These are phyloP conservation scores for Latheticus oryzae DNA, from an alignment of 2,888 invertebrate species.

Conservation along the genomic window DNA sequence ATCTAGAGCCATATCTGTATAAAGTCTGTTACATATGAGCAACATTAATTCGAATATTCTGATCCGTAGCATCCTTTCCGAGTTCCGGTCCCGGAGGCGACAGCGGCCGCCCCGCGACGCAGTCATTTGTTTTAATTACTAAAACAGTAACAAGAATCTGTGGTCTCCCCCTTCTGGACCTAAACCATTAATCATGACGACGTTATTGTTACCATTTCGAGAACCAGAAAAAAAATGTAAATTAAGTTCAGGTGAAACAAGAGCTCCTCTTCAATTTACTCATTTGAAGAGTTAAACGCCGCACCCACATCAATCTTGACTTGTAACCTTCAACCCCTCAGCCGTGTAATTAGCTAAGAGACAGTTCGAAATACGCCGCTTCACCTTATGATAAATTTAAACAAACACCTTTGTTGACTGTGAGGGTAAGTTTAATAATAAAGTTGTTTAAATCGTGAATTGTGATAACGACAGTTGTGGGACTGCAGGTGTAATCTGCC, in stretches of 20 bases:
- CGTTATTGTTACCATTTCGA: no score
- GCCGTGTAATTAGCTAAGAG: slow-evolving; percentile 13
- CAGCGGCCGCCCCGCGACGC: slow-evolving; percentile 53
- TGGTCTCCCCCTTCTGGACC: slow-evolving; percentile 54
- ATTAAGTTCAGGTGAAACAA: no score
- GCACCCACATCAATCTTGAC: slow-evolving; percentile 2
- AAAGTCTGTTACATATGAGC: slow-evolving; percentile 55
- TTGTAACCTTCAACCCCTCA: slow-evolving; percentile 2
- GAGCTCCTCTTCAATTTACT: no score
- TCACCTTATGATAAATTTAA: slow-evolving; percentile 36
- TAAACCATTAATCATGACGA: slow-evolving; percentile 56
- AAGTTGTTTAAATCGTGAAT: slow-evolving; percentile 47
- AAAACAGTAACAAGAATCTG: slow-evolving; percentile 59
- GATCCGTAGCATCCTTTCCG: slow-evolving; percentile 53
- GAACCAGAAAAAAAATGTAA: no score
- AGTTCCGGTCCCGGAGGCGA: slow-evolving; percentile 55
- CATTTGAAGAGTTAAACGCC: slow-evolving; percentile 6
- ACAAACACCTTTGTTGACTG: slow-evolving; percentile 35
- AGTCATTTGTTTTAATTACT: slow-evolving; percentile 60
- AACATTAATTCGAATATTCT: slow-evolving; percentile 55
- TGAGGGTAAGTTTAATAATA: slow-evolving; percentile 42
- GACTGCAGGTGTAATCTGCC: slow-evolving; percentile 46
- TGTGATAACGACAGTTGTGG: slow-evolving; percentile 43
- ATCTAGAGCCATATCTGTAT: slow-evolving; percentile 37
- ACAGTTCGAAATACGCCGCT: slow-evolving; percentile 16